A percentile compares a stretch with the other conserved stretches of the same genome.
phyloP scores from a whole-genome alignment of 1,140 invertebrate genomes.

The Bombus sibiricus region DNA sequence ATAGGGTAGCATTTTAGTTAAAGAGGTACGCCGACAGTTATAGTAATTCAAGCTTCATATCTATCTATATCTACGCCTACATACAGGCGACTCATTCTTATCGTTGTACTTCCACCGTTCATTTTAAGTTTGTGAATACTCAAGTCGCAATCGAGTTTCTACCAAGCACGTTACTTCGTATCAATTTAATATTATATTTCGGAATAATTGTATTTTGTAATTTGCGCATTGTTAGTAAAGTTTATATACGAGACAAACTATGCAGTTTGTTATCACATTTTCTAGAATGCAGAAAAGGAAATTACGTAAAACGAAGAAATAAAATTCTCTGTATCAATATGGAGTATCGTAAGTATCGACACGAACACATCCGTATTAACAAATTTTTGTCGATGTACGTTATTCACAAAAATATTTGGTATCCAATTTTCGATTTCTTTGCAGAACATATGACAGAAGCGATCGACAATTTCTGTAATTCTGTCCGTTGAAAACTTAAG shows the following conservation, averaged over 20 bases:
- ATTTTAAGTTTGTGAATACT: background rate
- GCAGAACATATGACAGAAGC: background rate
- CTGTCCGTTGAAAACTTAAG: too few species aligned
- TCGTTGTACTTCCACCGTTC: too few species aligned
- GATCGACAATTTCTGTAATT: too few species aligned
- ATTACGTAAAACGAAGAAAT: background rate
- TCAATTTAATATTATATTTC: background rate
- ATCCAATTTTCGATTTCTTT: background rate
- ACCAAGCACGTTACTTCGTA: too few species aligned
- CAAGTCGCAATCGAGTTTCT: background rate
- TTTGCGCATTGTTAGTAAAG: background rate
- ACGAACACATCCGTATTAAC: too few species aligned
- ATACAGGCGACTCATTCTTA: background rate
- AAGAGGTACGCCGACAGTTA: slow-evolving; percentile 16
- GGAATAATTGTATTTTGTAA: background rate
- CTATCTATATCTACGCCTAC: background rate
- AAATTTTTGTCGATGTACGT: background rate
- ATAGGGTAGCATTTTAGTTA: slow-evolving; percentile 31
- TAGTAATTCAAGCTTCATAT: slow-evolving; percentile 27
- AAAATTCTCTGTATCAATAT: background rate
- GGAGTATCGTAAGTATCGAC: too few species aligned
- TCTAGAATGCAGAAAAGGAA: background rate
- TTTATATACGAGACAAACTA: too few species aligned
- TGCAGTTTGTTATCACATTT: background rate
- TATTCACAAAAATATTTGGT: background rate